Evolutionary conservation across 2,113 vertebrate species (phyloP).

Genomic region (Candoia aspera): DNA sequence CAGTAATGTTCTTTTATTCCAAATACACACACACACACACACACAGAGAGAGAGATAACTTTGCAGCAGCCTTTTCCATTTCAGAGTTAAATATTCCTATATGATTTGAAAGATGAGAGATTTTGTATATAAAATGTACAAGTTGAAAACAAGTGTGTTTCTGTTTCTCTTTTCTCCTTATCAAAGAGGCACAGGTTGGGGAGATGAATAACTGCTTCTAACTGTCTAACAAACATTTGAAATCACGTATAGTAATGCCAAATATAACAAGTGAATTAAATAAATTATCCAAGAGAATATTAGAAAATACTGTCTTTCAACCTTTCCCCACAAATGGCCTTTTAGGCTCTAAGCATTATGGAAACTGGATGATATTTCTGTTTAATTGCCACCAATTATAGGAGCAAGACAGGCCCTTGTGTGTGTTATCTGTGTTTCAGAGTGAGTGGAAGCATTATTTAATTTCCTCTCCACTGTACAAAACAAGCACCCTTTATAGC

Average conservation of each 20-base stretch:
- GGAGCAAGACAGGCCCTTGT: not conserved
- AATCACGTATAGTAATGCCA: not conserved
- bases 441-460: slow-evolving; percentile 21
- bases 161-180: not conserved
- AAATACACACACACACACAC: not conserved
- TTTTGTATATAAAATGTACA: not conserved
- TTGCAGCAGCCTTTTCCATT: not conserved
- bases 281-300: not conserved
- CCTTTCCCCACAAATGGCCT: not conserved
- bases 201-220: not conserved
- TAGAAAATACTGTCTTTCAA: not conserved
- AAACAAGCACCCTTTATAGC: slow-evolving; percentile 38
- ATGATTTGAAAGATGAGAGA: not conserved
- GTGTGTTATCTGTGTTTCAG: slow-evolving; percentile 1
- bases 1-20: not conserved
- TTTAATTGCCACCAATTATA: slow-evolving; percentile 29
- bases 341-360: slow-evolving; percentile 5
- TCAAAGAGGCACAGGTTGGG: not conserved
- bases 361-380: slow-evolving; percentile 25
- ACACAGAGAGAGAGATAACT: not conserved
- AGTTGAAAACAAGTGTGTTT: not conserved
- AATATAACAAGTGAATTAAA: not conserved
- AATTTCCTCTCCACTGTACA: not conserved
- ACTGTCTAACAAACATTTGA: not conserved
- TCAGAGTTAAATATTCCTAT: not conserved